Base-by-base conservation (phyloP, 2,888 invertebrate species). In the Ophioninae sp. region DNA sequence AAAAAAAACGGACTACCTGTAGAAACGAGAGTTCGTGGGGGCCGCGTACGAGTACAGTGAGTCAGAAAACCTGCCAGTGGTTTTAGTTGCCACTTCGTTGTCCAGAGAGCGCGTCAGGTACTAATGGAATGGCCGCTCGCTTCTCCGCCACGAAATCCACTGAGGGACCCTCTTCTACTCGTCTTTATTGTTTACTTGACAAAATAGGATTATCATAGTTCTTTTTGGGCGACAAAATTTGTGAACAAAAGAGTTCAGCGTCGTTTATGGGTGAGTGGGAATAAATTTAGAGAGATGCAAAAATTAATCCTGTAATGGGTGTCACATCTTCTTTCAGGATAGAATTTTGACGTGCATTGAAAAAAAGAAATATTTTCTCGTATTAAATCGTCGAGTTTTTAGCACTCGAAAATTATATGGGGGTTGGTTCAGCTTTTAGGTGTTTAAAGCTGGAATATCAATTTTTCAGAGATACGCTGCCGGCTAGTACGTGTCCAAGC, bases 11-110 rank as follows among this genome's bases (percentile, higher is more conserved):
- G 50, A 17, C 50, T 50, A 50, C 50, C 50, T 50, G 64, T 78
- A 57, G 21, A 70, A 37, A 78, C 30, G 21, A 56, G 50, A 69
- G 30, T 13, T 23, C 39, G 6, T 61, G 13, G 17, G 23, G 50
- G 69, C 13, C 41, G 50, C n/a, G 77, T 23, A 41, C 41, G 50
- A 17, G 77, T 41, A 41, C 59, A 67, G 73, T 79, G 79, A 79
- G 72, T 79, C 80, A 74, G 23, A 67, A 65, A 59, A 68, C 65
- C 80, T 72, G 79, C 81, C 82, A 57, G 85, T 84, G 85, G 82
- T 85, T 87, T 89, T 88, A 88, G 88, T 89, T 88, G 84, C 81
- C 81, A 79, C 76, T 37, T 50, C 50, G 21, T 68, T 74, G 30
- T 74, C 65, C 39, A n/a, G 73, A 65, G 79, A 67, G 44, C 62